Evolutionary conservation across 2,113 vertebrate species (phyloP).

Genomic region (Pterocles orientalis): DNA sequence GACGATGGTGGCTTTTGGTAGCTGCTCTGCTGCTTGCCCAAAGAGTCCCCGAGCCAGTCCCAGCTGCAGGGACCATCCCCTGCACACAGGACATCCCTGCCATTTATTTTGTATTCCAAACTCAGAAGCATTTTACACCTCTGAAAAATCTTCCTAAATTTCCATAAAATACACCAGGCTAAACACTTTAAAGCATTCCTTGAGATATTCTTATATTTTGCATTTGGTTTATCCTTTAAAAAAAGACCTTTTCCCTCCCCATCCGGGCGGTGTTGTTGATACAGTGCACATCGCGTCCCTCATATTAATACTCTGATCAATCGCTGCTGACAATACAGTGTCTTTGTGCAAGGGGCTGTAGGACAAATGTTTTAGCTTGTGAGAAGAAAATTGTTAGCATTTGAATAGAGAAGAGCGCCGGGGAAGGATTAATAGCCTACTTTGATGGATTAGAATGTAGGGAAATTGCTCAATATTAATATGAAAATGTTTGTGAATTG

Average conservation of each 20-base stretch:
- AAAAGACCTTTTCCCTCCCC: conserved; percentile 78
- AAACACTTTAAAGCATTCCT: conserved; percentile 9
- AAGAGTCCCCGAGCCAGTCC: neutral
- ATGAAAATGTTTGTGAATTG: conserved; percentile 97
- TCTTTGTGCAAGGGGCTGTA: conserved; percentile 89
- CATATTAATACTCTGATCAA: conserved; percentile 92
- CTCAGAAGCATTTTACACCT: neutral
- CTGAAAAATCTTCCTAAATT: conserved; percentile 62
- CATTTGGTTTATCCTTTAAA: conserved; percentile 81
- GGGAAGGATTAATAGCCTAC: conserved; percentile 93
- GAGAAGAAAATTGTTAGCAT: conserved; percentile 90
- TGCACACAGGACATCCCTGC: neutral
- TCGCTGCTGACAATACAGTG: conserved; percentile 89
- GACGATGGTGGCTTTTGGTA: neutral
- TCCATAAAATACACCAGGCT: conserved; percentile 52
- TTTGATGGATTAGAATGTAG: conserved; percentile 99
- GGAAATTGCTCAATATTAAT: conserved; percentile 99
- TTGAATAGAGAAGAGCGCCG: conserved; percentile 86
- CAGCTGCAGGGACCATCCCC: neutral
- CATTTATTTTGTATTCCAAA: neutral
- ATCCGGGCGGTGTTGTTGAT: conserved; percentile 83
- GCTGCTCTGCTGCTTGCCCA: neutral
- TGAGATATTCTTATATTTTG: conserved; percentile 79
- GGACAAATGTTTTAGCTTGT: conserved; percentile 93
- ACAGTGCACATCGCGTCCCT: conserved; percentile 83